A percentile compares a stretch with the other conserved stretches of the same genome.
These are phyloP conservation scores for Manis pentadactyla DNA, from an alignment of 2,797 vertebrate genomes.

Conservation along the genomic window DNA sequence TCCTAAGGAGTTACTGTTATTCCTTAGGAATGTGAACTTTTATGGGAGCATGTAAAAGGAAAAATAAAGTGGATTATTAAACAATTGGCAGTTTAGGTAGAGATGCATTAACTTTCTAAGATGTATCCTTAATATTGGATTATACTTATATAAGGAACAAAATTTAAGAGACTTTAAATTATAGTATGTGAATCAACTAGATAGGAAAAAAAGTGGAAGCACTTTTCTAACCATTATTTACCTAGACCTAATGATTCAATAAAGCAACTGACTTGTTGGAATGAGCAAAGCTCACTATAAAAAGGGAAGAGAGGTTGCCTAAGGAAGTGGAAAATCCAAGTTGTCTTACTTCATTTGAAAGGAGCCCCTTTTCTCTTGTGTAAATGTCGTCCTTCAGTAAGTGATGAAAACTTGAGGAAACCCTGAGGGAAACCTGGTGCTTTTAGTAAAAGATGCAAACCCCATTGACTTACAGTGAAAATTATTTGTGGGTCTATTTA, in stretches of 20 bases:
- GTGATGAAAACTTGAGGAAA: background rate
- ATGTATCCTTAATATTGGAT: background rate
- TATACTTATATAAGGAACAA: background rate
- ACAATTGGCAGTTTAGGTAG: background rate
- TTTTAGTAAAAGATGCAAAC: slow-evolving; percentile 23
- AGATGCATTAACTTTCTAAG: background rate
- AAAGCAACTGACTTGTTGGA: background rate
- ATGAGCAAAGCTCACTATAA: background rate
- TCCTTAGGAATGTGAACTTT: background rate
- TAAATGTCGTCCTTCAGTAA: background rate
- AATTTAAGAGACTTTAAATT: background rate
- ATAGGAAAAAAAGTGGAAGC: background rate
- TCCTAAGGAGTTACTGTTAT: background rate
- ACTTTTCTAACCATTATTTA: background rate
- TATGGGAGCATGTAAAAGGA: background rate
- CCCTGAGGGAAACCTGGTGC: background rate
- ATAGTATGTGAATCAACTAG: background rate
- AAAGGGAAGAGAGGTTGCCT: background rate
- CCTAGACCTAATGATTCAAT: background rate
- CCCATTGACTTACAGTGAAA: background rate
- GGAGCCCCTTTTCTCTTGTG: background rate
- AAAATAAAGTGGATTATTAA: background rate
- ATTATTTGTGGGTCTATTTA: background rate
- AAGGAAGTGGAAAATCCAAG: slow-evolving; percentile 18
- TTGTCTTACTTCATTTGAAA: slow-evolving; percentile 7